Evolutionary conservation across 2,113 vertebrate genomes (phyloP).

Genomic region (Phalacrocorax aristotelis): DNA sequence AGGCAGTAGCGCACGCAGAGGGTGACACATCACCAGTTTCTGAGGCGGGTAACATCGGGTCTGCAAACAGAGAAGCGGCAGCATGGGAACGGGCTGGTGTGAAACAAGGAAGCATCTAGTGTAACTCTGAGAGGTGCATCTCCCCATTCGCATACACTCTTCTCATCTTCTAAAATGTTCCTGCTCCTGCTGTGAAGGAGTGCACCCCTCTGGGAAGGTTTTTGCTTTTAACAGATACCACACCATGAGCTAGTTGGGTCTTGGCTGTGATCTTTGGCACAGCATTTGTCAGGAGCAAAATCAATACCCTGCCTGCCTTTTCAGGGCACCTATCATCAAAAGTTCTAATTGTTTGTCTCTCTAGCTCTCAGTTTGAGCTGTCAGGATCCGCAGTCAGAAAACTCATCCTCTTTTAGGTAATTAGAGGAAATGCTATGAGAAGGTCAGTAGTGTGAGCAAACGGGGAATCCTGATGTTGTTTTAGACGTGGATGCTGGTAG

Average conservation of each 20-base stretch:
- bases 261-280: neutral
- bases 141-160: rapidly evolving
- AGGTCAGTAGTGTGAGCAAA: neutral
- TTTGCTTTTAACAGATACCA: neutral
- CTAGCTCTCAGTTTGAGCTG: neutral
- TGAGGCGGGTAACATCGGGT: neutral
- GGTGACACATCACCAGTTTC: neutral
- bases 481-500: neutral
- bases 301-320: neutral
- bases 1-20: neutral
- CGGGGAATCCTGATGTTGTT: neutral
- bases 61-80: neutral
- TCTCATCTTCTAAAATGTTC: neutral
- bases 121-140: neutral
- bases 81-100: rapidly evolving
- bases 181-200: neutral
- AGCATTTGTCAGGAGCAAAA: neutral
- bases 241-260: neutral
- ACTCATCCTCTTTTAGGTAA: neutral
- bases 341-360: neutral
- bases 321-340: neutral
- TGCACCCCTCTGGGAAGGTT: neutral
- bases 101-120: neutral
- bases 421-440: neutral
- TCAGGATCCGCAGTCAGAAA: neutral